Evolutionary conservation across 2,888 invertebrate species (phyloP), one percentile per base, ranked within the genome.

Genomic region (Synergus laeviventris): DNA sequence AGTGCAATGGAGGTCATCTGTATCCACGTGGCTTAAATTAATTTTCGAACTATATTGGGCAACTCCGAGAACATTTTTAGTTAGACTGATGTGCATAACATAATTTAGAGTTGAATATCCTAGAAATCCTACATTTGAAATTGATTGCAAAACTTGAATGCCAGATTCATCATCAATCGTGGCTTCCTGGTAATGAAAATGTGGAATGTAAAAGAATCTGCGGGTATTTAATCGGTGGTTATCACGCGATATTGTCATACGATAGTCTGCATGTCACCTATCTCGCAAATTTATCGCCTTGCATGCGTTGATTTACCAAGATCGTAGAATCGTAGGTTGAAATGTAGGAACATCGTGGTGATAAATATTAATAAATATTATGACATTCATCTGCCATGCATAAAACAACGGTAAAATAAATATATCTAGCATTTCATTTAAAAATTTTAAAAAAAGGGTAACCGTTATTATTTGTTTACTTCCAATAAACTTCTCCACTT

Each of bases 241-340:
- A 86, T 83, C 87, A 87, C 87, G 87, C 87, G 86, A 87, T 85
- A 82, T 86, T 82, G 74, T 74, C 54, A 60, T 18, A 45, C 18
- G 36, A 45, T 60, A 62, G 62, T 56, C 21, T 18, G 42, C 45
- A 45, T 74, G 42, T 49, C 74, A 74, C 24, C 74, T 74, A n/a
- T 54, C 31, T 49, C 36, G 49, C 49, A 24, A 74, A 76, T 76
- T 74, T 74, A 74, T 74, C 56, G 64, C 31, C 54, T n/a, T 62
- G 64, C 39, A 59, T 66, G 64, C 21, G 31, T 66, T 74, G 56
- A 76, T 76, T 76, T 76, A 74, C 42, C 36, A 56, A 60, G 70
- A 70, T 31, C 49, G 45, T 70, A 70, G 70, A 49, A 49, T 49
- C 70, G 49, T 70, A 70, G 45, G 21, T 42, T 31, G 70, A 42